These are phyloP conservation scores for Pelecanus crispus DNA, from an alignment of 2,113 vertebrate genomes.

Conservation along the genomic window DNA sequence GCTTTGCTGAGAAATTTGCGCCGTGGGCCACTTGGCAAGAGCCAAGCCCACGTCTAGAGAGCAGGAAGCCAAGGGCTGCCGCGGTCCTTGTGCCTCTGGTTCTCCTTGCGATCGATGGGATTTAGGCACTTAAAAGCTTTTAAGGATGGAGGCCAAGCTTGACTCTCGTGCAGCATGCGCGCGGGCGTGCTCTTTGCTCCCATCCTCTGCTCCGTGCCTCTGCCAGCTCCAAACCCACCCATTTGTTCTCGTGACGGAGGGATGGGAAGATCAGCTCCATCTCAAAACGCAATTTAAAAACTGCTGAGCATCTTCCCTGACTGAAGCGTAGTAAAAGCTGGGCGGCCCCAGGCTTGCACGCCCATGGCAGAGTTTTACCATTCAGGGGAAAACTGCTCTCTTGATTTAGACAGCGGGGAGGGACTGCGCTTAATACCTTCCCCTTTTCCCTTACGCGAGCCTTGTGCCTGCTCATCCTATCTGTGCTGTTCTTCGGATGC, in stretches of 20 bases:
- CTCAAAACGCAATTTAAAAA: background rate
- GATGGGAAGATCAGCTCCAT: background rate
- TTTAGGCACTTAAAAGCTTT: background rate
- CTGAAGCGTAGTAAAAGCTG: accelerated
- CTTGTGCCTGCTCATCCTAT: background rate
- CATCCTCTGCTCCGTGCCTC: background rate
- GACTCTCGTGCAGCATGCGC: background rate
- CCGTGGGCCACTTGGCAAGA: background rate
- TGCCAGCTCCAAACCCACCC: background rate
- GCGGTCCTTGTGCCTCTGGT: background rate
- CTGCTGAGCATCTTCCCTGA: accelerated
- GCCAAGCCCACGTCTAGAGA: background rate
- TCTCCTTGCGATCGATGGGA: background rate
- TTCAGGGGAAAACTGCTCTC: background rate
- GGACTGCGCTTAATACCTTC: accelerated
- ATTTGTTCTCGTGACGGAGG: accelerated
- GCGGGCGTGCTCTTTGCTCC: background rate
- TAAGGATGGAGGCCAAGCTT: background rate
- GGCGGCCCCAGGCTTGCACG: accelerated
- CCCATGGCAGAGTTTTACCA: background rate
- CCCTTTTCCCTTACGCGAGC: background rate
- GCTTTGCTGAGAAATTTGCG: background rate
- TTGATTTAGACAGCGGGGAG: background rate
- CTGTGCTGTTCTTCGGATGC: background rate
- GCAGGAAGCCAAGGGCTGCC: background rate